Evolutionary conservation across 2,888 invertebrate genomes (phyloP).

Genomic region (Agrilus cyanescens): DNA sequence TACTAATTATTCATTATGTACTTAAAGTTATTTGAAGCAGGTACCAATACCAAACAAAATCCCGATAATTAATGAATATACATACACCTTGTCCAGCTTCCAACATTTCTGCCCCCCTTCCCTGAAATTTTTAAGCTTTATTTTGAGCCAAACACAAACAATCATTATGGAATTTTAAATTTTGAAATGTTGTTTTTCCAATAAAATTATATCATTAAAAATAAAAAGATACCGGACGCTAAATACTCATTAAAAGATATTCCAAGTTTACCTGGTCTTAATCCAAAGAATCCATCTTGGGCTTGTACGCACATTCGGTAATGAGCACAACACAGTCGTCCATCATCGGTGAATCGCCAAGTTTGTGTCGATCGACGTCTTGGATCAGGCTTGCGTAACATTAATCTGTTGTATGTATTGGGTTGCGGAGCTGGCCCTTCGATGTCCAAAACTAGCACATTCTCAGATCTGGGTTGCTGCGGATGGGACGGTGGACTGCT

Average conservation of each 20-base stretch:
- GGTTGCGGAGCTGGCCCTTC: slow-evolving; percentile 81
- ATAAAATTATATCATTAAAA: background rate
- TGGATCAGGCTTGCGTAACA: slow-evolving; percentile 71
- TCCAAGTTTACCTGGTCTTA: slow-evolving; percentile 33
- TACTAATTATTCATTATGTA: no score
- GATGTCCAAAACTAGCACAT: slow-evolving; percentile 70
- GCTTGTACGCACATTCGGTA: slow-evolving; percentile 84
- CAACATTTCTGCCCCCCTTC: no score
- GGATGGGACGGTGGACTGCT: slow-evolving; percentile 51
- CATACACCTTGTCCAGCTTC: no score
- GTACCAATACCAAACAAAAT: no score
- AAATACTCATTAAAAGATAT: background rate
- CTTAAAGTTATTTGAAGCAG: no score
- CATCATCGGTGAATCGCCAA: slow-evolving; percentile 79
- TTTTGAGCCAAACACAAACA: background rate
- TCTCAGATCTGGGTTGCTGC: slow-evolving; percentile 25
- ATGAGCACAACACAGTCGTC: slow-evolving; percentile 77
- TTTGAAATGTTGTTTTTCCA: background rate
- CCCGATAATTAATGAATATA: no score
- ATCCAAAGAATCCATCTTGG: slow-evolving; percentile 46
- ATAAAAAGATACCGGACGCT: background rate
- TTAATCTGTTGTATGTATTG: slow-evolving; percentile 59
- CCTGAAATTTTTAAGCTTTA: no score
- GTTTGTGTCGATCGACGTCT: slow-evolving; percentile 82
- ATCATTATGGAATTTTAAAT: background rate